Base-by-base conservation (phyloP, 1,140 invertebrate genomes). In the Tetragnatha versicolor region DNA sequence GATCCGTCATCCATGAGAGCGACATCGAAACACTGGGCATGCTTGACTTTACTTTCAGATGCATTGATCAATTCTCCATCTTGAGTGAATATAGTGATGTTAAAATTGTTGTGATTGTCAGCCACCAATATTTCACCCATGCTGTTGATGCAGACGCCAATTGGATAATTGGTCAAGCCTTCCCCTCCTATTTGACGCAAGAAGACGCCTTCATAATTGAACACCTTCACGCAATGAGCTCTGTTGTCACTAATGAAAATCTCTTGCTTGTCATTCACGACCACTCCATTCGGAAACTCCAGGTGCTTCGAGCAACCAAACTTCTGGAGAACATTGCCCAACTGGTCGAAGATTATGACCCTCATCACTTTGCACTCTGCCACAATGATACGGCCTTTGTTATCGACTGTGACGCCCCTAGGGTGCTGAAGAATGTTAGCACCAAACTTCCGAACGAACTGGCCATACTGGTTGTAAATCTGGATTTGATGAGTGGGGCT, bases 361-460 rank as follows among this genome's bases (percentile, higher is more conserved):
- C 97, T 91, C 97, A 99, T 99, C 29, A 99, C 95, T 88, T 99
- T 99, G 89, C 97, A 99, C 86, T 99, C 98, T n/a, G 99, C 97
- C 3, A 99, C 97, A 79, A 99, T 95, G 81, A 99, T 98, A 27
- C 96, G 91, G 9, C 97, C 97, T 86, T 98, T 97, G 83, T 94
- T 94, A 87, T 99, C 98, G 4, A 99, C 97, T 3, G 95, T 97
- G 45, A 98, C 93, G 27, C 97, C 98, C 6, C 98, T 90, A 3
- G 98, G 98, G 88, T 99, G 98, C 84, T 99, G 98, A 49, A 99
- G 88, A 69, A 99, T 98, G 84, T 98, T 98, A 9, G 97, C 97
- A 4, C 98, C 98, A 86, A 99, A 99, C 86, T 99, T 99, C 20
- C 98, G 91, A 10, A 99, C 94, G 87, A 99, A 99, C 85, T 98